phyloP scores from a whole-genome alignment of 2,797 vertebrate species.

The Gymnopithys bicolor region DNA sequence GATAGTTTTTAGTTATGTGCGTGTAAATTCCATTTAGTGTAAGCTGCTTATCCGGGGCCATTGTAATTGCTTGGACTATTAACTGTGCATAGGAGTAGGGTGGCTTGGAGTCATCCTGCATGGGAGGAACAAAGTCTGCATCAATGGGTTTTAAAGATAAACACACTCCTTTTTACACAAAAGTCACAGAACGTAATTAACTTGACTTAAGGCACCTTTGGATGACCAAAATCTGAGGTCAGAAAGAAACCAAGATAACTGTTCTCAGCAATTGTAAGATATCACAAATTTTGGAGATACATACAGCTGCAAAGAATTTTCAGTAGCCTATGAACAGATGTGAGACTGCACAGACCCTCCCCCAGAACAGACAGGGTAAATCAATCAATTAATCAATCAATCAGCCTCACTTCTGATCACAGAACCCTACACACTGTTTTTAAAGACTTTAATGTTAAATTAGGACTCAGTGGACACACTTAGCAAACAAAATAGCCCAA shows the following conservation, averaged over 20 bases:
- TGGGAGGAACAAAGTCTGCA: background rate
- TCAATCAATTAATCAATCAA: background rate
- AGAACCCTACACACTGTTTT: background rate
- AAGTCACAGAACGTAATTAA: background rate
- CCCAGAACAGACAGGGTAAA: background rate
- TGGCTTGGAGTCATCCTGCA: constrained; percentile 94
- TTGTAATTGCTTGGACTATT: constrained; percentile 98
- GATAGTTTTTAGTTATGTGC: constrained; percentile 98
- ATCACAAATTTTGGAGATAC: background rate
- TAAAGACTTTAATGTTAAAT: background rate
- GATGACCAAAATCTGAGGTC: background rate
- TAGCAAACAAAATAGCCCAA: background rate
- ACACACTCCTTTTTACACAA: background rate
- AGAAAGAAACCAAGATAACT: background rate
- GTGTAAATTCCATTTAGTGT: constrained; percentile 98
- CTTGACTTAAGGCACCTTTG: background rate
- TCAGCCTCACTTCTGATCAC: background rate
- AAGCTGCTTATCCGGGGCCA: constrained; percentile 95
- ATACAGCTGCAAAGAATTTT: background rate
- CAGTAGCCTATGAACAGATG: background rate
- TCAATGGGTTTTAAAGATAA: background rate
- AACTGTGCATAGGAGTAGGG: constrained; percentile 98
- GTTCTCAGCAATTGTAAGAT: background rate
- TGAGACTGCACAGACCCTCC: background rate
- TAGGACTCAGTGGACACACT: background rate